Evolutionary conservation across 2,797 vertebrate genomes (phyloP).

Genomic region (Pipistrellus kuhlii): DNA sequence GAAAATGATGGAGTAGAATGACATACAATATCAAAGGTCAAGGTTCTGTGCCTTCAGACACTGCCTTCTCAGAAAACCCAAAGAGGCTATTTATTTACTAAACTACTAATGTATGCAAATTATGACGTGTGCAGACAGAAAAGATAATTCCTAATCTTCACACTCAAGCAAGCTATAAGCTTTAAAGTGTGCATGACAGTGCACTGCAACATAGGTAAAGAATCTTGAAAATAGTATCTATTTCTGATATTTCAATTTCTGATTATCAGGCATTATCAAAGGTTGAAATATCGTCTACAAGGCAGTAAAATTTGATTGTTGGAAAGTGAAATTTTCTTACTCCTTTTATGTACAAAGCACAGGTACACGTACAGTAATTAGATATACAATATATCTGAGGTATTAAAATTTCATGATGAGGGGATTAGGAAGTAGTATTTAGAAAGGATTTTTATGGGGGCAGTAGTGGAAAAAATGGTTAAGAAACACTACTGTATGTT

Average conservation of each 20-base stretch:
- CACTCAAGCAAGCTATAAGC: background rate
- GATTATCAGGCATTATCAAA: background rate
- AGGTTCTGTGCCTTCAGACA: background rate
- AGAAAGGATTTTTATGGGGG: background rate
- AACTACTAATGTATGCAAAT: background rate
- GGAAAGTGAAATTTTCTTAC: background rate
- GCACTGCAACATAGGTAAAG: background rate
- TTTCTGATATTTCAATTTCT: background rate
- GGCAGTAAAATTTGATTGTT: background rate
- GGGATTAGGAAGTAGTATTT: background rate
- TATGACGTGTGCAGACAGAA: background rate
- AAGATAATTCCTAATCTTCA: background rate
- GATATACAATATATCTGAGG: background rate
- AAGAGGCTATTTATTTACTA: background rate
- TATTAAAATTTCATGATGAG: background rate
- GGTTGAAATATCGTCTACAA: background rate
- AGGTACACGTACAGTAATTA: background rate
- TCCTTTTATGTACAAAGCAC: background rate
- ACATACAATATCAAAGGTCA: background rate
- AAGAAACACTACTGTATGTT: background rate
- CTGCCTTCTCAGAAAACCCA: background rate
- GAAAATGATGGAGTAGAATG: background rate
- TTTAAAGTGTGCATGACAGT: background rate
- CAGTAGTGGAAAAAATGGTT: background rate
- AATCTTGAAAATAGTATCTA: background rate